phyloP scores from a whole-genome alignment of 2,888 invertebrate species.

The Nephrotoma appendiculata region DNA sequence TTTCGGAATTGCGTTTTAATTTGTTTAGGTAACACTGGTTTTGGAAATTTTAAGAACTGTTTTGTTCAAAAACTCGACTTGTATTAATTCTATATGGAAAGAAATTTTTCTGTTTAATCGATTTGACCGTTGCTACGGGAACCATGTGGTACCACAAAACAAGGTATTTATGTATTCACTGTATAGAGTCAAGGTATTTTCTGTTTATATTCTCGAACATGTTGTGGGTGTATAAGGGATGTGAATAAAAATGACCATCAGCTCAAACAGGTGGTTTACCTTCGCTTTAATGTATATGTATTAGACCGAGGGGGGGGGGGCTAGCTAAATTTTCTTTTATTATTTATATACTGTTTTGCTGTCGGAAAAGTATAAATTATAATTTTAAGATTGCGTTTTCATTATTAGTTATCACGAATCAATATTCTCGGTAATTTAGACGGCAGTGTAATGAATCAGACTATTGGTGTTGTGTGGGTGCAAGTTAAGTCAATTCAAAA shows the following conservation, averaged over 20 bases:
- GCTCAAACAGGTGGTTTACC: background rate
- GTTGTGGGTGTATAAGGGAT: background rate
- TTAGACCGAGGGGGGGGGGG: background rate
- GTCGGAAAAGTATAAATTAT: background rate
- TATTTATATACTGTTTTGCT: background rate
- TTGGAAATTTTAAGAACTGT: background rate
- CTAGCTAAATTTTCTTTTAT: background rate
- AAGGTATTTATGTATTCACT: background rate
- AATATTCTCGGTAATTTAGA: background rate
- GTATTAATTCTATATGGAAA: background rate
- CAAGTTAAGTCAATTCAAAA: too few relatives aligned
- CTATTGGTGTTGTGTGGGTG: too few relatives aligned
- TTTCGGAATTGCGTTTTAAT: background rate
- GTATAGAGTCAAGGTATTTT: background rate
- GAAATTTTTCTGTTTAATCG: background rate
- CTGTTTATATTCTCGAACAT: background rate
- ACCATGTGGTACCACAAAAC: background rate
- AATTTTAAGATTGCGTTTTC: too few relatives aligned
- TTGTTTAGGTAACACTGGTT: background rate
- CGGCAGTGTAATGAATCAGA: too few relatives aligned
- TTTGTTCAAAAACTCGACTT: background rate
- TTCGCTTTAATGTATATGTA: background rate
- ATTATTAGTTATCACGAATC: too few relatives aligned
- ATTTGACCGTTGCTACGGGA: background rate
- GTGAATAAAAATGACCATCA: background rate